These are phyloP conservation scores for Penaeus indicus DNA, from an alignment of 1,140 invertebrate genomes.

Conservation along the genomic window DNA sequence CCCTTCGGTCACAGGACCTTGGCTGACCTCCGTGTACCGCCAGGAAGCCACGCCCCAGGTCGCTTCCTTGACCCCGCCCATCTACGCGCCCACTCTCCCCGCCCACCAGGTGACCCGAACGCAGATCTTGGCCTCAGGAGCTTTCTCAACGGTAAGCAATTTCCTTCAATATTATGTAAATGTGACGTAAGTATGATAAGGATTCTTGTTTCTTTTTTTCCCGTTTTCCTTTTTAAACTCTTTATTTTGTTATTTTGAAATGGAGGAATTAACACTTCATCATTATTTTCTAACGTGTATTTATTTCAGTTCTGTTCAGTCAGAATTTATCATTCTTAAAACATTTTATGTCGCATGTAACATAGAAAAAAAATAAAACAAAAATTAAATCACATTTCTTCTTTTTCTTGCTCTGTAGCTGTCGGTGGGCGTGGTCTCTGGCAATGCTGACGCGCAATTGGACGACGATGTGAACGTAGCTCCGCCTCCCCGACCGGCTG, in stretches of 20 bases:
- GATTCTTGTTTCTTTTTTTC: not conserved
- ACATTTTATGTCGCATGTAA: no score
- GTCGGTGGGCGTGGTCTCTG: slow-evolving; percentile 38
- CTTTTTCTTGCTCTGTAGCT: slow-evolving; percentile 11
- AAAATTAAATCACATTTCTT: not conserved
- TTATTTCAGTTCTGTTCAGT: not conserved
- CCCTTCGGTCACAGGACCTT: slow-evolving; percentile 48
- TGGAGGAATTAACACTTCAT: not conserved
- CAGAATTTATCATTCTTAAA: no score
- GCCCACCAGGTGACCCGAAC: slow-evolving; percentile 39
- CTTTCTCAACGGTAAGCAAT: slow-evolving; percentile 46
- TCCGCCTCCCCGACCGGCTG: slow-evolving; percentile 12
- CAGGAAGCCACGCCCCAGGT: slow-evolving; percentile 3
- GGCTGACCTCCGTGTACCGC: slow-evolving; percentile 56
- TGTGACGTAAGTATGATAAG: no score
- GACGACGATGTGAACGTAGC: not conserved
- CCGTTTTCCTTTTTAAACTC: not conserved
- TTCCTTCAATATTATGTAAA: no score
- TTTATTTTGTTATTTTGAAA: not conserved
- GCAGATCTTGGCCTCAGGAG: slow-evolving; percentile 42
- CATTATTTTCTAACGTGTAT: not conserved
- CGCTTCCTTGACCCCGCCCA: not conserved
- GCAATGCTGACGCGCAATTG: not conserved
- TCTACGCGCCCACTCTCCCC: slow-evolving; percentile 24
- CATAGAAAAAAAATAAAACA: no score